A percentile compares a stretch with the other conserved stretches of the same genome.
Conservation (phyloP, 2,888 invertebrate genomes). For the Geophilus truncorum region DNA sequence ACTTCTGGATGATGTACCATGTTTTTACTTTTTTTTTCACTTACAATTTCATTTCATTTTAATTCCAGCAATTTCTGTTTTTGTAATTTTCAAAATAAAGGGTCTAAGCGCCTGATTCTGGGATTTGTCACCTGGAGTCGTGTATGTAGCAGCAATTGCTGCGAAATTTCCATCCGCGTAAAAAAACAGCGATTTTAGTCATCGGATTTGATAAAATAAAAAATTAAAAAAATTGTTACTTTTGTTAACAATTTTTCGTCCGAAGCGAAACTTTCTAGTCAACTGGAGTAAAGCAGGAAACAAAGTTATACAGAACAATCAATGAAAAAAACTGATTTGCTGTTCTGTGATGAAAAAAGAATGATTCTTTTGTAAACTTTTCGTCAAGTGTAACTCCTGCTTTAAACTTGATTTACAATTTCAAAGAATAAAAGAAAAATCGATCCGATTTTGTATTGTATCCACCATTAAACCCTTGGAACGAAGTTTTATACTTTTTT, state of each 20-base stretch:
- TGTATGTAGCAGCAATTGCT: conserved; percentile 23
- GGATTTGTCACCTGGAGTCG: background rate
- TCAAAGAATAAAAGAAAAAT: no score
- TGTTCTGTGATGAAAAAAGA: no score
- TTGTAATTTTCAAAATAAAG: background rate
- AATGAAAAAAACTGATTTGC: no score
- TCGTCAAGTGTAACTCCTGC: no score
- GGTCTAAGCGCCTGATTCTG: background rate
- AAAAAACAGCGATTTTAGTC: background rate
- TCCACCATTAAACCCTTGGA: background rate
- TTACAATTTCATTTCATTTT: background rate
- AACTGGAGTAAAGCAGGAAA: no score
- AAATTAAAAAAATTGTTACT: background rate
- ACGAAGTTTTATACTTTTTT: background rate
- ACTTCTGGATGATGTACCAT: no score
- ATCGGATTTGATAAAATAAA: no score
- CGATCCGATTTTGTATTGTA: background rate
- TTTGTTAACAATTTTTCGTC: background rate
- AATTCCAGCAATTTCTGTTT: background rate
- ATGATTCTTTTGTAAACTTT: no score
- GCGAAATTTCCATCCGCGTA: background rate
- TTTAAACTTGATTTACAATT: no score
- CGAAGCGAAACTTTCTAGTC: background rate
- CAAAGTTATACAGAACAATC: no score
- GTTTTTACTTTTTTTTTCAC: background rate